A percentile compares a stretch with the other conserved stretches of the same genome.
These are phyloP conservation scores for Semnornis frantzii DNA, from an alignment of 2,113 vertebrate genomes.

Conservation along the genomic window DNA sequence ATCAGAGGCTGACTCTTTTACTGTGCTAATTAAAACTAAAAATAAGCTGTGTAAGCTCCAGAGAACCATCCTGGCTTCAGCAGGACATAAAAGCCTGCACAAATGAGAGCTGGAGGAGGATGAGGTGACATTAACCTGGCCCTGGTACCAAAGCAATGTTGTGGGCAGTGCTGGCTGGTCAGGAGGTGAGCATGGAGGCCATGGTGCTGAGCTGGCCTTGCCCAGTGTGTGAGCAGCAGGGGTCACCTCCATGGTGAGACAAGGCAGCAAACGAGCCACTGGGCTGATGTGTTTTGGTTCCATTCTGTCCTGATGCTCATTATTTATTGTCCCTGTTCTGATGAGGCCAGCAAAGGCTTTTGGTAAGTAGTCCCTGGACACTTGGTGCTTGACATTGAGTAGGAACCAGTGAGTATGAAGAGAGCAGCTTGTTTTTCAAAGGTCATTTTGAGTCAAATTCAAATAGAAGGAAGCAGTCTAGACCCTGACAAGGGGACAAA, in stretches of 20 bases:
- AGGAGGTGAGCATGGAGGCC: background rate
- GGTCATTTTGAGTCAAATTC: background rate
- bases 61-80: background rate
- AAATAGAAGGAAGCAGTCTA: background rate
- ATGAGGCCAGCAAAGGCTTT: background rate
- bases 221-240: background rate
- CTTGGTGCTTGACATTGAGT: rapidly evolving
- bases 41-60: background rate
- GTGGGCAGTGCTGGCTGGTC: background rate
- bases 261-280: background rate
- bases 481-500: background rate
- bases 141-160: rapidly evolving
- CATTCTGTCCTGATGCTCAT: background rate
- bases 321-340: background rate
- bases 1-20: background rate
- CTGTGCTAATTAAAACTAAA: background rate
- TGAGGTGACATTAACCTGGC: rapidly evolving
- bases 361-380: background rate
- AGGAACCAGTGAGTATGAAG: rapidly evolving
- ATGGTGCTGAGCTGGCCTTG: background rate
- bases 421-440: background rate
- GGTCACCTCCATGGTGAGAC: background rate
- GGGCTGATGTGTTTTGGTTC: background rate
- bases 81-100: background rate
- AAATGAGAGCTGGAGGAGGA: background rate